phyloP scores from a whole-genome alignment of 2,888 invertebrate genomes.

The Petrolisthes manimaculis region DNA sequence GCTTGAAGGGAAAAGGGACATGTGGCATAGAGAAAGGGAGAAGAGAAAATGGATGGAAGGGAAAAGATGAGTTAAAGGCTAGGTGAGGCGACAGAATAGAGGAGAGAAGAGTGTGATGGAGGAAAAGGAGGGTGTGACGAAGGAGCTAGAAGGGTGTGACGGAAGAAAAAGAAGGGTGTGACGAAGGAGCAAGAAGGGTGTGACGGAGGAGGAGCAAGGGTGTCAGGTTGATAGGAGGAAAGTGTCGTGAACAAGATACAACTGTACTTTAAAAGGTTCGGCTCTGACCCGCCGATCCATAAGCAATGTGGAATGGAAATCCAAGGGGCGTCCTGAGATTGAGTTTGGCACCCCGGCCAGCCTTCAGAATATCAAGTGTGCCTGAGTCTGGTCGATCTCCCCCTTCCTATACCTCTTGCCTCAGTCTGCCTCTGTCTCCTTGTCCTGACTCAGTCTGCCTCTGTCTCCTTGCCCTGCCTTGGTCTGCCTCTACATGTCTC shows the following conservation, averaged over 20 bases:
- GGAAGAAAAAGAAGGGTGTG: neutral
- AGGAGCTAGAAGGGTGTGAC: no score
- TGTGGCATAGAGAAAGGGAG: no score
- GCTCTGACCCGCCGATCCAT: conserved; percentile 56
- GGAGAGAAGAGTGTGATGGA: neutral
- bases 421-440: neutral
- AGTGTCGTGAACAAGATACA: conserved; percentile 44
- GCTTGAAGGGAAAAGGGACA: neutral
- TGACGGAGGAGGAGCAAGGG: neutral
- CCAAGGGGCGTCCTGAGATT: conserved; percentile 53
- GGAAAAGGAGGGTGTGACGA: no score
- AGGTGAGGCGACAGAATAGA: neutral
- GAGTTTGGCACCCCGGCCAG: conserved; percentile 51
- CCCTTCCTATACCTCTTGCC: no score
- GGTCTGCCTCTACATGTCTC: neutral
- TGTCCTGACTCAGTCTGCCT: no score
- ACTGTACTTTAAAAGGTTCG: conserved; percentile 52
- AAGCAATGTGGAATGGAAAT: conserved; percentile 59
- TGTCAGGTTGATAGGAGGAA: neutral
- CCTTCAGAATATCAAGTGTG: conserved; percentile 38
- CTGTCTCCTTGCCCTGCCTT: neutral
- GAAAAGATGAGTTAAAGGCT: neutral
- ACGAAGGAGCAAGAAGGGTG: neutral
- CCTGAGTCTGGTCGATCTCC: neutral
- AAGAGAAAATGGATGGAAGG: neutral